A percentile compares a stretch with the other conserved stretches of the same genome.
Evolutionary conservation across 92 coral and sea anemone genomes (phyloP).

Genomic region (Metridium senile): DNA sequence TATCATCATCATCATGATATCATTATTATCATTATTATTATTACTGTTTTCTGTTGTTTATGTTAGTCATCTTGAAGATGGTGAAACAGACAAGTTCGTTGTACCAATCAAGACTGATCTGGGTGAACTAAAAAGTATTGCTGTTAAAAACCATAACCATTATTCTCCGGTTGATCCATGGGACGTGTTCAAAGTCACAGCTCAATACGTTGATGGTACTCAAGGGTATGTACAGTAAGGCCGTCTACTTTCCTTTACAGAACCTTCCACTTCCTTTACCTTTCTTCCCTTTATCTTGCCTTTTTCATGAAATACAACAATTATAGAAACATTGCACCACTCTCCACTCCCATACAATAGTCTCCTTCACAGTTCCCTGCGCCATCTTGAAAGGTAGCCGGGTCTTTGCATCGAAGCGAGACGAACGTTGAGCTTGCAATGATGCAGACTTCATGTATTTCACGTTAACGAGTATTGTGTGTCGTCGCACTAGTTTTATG

Average conservation of each 20-base stretch:
- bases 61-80: not conserved
- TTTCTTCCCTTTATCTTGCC: not conserved
- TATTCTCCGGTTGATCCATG: slow-evolving; percentile 3
- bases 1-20: not conserved
- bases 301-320: too few species aligned
- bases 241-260: too few species aligned
- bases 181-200: not conserved
- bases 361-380: too few species aligned
- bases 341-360: too few species aligned
- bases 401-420: too few species aligned
- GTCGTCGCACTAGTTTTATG: too few species aligned
- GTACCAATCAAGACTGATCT: slow-evolving; percentile 3
- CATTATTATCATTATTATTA: not conserved
- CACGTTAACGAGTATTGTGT: too few species aligned
- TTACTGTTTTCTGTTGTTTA: not conserved
- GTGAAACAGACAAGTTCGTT: slow-evolving; percentile 1
- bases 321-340: too few species aligned
- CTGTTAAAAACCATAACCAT: not conserved
- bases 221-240: not conserved
- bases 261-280: not conserved
- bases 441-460: too few species aligned
- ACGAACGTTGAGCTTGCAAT: too few species aligned
- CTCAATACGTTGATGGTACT: not conserved
- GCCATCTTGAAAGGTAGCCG: too few species aligned
- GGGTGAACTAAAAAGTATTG: not conserved